Base-by-base conservation (phyloP, 2,888 invertebrate genomes). In the Augiades crinisus region DNA sequence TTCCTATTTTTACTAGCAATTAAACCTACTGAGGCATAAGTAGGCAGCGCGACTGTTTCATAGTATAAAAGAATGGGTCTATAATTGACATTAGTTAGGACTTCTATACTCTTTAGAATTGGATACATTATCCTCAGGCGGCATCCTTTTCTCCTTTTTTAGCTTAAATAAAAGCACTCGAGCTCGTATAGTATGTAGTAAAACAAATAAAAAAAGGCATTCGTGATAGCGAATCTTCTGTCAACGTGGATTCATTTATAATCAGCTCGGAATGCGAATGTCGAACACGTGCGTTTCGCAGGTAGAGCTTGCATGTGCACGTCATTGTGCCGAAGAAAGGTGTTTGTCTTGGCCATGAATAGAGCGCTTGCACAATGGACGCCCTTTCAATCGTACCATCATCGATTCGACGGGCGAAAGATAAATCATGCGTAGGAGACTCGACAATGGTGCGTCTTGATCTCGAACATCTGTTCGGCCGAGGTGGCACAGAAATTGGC, bases 371-470 rank as follows among this genome's bases (percentile, higher is more conserved):
- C 87, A 88, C 87, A 89, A 89, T 85, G 64, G 81, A 66, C 73
- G 72, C 70, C 66, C 70, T 67, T 70, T 70, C 72, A 70, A 70
- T 76, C 68, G 68, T 68, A 67, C 75, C 77, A 80, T 85, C 81
- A 81, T 81, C 78, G 78, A 75, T 77, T 77, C 75, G 72, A 68
- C 69, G 67, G 70, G 70, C 73, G 68, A 72, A 68, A 67, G 66
- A 81, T 83, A 81, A 83, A 82, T 86, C 83, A 83, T 76, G 84
- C 81, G 86, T 84, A 79, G 86, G 82, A 83, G 86, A 72, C 57
- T 63, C 61, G 7, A 83, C 77, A 82, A 84, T 73, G 64, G 59
- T 58, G 60, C 78, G 81, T 85, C 83, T 81, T 86, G 81, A 84
- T 77, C 75, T 70, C 70, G 78, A 74, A 82, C 88, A 89, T 88